phyloP scores from a whole-genome alignment of 2,113 vertebrate species.

The Athene cunicularia region DNA sequence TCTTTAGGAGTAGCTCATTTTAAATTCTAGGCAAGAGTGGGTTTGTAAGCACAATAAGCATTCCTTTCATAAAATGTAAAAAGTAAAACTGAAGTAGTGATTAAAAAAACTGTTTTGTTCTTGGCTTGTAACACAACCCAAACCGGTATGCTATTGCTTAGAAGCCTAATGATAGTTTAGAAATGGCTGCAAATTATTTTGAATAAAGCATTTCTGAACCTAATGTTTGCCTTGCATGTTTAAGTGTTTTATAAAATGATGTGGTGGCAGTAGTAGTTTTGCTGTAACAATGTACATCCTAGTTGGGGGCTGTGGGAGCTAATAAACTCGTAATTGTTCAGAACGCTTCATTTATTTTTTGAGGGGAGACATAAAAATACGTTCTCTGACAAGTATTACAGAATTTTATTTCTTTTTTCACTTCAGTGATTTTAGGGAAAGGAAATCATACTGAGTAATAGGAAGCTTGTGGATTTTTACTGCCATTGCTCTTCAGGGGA shows the following conservation, averaged over 20 bases:
- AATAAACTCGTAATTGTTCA: background rate
- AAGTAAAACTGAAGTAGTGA: background rate
- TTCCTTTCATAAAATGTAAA: background rate
- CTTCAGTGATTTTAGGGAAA: background rate
- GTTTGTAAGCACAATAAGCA: background rate
- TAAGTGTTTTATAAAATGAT: background rate
- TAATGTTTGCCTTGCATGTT: background rate
- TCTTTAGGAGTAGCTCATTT: background rate
- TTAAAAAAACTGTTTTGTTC: background rate
- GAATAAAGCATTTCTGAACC: conserved; percentile 1
- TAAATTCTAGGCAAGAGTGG: background rate
- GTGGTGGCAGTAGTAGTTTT: background rate
- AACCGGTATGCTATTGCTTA: background rate
- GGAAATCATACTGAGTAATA: background rate
- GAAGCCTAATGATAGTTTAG: conserved; percentile 15
- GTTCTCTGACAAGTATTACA: background rate
- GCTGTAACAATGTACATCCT: background rate
- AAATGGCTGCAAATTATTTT: background rate
- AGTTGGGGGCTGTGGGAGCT: background rate
- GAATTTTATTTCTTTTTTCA: background rate
- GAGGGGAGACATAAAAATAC: background rate
- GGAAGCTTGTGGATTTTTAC: background rate
- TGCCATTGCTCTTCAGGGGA: background rate
- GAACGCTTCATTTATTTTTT: background rate
- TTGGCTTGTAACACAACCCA: background rate